Evolutionary conservation across 35 echinoderm and acorn worm species (phyloP), one percentile per base, ranked within the genome.

Genomic region (Apostichopus parvimensis): DNA sequence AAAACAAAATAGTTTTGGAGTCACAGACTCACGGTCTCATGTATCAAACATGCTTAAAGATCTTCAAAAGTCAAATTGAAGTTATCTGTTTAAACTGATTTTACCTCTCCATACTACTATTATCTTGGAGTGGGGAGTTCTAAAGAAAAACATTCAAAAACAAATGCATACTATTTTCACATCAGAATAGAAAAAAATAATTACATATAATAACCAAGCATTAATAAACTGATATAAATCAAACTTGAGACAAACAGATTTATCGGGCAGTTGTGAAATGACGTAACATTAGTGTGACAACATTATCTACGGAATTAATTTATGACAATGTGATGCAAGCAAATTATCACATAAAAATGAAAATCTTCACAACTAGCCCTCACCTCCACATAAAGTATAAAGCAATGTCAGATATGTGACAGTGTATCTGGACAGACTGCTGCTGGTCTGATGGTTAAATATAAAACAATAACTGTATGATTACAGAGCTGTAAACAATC

Each of bases 51-150:
- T 84, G 81, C 21, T 60, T 59, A 54, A 14, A 20, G n/a, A 17
- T 84, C 81, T 59, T 84, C 81, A 59, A 84, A 84, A 57, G 56
- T 84, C 81, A 84, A 84, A 57, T 84, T 84, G 81, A 59, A 84
- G 57, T 56, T 9, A 84, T 28, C 34, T 80, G 12, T 54, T 80
- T 25, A 54, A 12, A 80, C 25, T 53, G 26, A 80, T 45, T 28
- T 79, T 3, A 25, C 78, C 78, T 79, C 24, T 53, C 53, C 53
- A 25, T 25, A 79, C 78, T 79, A 79, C 12, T 79, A 28, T 13
- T 12, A 13, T 12, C 53, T 28, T 12, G 24, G 10, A 22, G 53
- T 79, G 78, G 12, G 10, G 53, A 11, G 28, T 12, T 12, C 12
- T 79, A 45, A 24, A 79, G 10, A 25, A 53, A 53, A 25, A 13